Evolutionary conservation across 2,888 invertebrate species (phyloP), one percentile per base, ranked within the genome.

Genomic region (Apoda limacodes): DNA sequence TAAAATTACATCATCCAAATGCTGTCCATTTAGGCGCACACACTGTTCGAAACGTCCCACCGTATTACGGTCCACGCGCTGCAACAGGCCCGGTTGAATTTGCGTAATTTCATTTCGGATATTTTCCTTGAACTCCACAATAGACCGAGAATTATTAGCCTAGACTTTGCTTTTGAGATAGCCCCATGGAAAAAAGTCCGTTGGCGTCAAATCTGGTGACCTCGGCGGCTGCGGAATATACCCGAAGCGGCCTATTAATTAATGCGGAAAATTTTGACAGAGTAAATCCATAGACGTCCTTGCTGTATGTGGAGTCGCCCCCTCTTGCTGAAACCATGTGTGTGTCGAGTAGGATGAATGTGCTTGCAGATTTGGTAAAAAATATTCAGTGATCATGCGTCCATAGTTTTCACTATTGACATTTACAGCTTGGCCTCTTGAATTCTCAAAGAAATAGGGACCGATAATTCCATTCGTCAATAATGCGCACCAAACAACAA

Each of bases 301-400:
- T 2, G 36, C 35, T 1, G 40, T 29, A 25, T 37, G 28, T 38
- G 40, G 19, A 37, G 45, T 30, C 13, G 39, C 22, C 21, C 31
- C 27, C 33, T 34, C 32, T n/a, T 23, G 31, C 39, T 40, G 26
- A 40, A 39, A 39, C 33, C 34, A 37, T 6, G 30, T 36, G 3
- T 28, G 35, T 14, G 25, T 29, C 5, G 26, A 30, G 31, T 25
- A 33, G 6, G 35, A 24, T n/a, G 28, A 35, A 30, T 30, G 30
- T 24, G 23, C 37, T 40, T 27, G 22, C 21, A 40, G 17, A 24
- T 28, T 35, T 14, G 37, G 35, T 14, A 40, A 20, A 22, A 40
- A 40, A 30, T 25, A 40, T 13, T 37, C 33, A 11, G 25, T 34
- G n/a, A n/a, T n/a, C n/a, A n/a, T n/a, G n/a, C n/a, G n/a, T n/a